These are phyloP conservation scores for Neosalanx taihuensis DNA, from an alignment of 2,797 vertebrate species.

Conservation along the genomic window DNA sequence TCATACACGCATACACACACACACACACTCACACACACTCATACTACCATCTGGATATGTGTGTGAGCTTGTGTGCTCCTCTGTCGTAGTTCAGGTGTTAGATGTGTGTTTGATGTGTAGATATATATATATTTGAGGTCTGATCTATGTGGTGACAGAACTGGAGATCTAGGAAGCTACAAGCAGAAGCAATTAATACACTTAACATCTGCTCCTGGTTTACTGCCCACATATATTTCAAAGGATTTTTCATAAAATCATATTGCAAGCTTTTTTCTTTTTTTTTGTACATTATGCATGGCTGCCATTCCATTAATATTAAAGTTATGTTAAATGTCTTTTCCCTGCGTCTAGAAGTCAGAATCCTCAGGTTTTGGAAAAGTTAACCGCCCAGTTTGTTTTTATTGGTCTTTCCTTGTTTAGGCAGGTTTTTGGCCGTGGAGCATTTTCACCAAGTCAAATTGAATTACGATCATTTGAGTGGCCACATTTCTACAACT, in stretches of 20 bases:
- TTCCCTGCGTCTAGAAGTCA: constrained; percentile 3
- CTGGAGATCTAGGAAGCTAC: not conserved
- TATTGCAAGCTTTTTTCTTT: not conserved
- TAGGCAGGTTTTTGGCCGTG: constrained; percentile 38
- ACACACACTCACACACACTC: too few relatives aligned
- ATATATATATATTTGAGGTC: too few relatives aligned
- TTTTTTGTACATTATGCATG: constrained; percentile 21
- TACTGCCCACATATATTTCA: not conserved
- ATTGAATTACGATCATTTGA: constrained; percentile 31
- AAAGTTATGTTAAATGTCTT: constrained; percentile 18
- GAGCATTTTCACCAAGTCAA: constrained; percentile 29
- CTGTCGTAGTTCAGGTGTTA: too few relatives aligned
- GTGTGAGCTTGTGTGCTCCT: not conserved
- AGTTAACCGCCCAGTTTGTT: constrained; percentile 26
- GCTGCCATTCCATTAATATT: constrained; percentile 19
- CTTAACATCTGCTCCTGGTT: not conserved
- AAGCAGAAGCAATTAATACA: too few relatives aligned
- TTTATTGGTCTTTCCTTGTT: constrained; percentile 36
- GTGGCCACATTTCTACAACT: constrained; percentile 9
- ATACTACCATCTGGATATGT: too few relatives aligned
- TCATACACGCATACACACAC: too few relatives aligned
- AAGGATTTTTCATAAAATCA: not conserved
- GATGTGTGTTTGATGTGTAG: too few relatives aligned
- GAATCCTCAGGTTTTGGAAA: constrained; percentile 12
- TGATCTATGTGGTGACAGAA: not conserved